phyloP scores from a whole-genome alignment of 2,888 invertebrate genomes.

The Thymelicus sylvestris region DNA sequence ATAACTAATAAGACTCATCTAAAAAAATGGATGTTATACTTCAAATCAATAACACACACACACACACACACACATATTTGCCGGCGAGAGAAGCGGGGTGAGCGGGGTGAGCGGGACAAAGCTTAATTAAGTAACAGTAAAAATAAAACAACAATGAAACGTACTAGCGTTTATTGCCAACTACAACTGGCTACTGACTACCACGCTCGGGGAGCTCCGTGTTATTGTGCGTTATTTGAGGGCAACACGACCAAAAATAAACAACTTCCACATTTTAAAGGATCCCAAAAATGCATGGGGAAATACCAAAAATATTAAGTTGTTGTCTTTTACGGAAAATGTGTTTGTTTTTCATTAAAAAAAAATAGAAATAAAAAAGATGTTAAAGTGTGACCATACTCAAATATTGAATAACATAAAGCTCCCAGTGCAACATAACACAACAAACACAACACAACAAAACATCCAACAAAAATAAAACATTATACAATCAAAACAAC shows the following conservation, averaged over 20 bases:
- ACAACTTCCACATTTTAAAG: no score
- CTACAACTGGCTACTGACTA: background rate
- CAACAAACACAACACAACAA: constrained; percentile 27
- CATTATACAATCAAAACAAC: background rate
- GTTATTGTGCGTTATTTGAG: no score
- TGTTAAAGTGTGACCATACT: no score
- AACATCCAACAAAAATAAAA: constrained; percentile 37
- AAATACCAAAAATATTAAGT: no score
- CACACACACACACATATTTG: no score
- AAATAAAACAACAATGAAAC: constrained; percentile 41
- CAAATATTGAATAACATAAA: constrained; percentile 18
- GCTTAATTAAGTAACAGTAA: constrained; percentile 5
- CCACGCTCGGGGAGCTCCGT: background rate
- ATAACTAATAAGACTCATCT: no score
- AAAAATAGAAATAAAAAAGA: no score
- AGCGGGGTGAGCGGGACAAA: constrained; percentile 39
- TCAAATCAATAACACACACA: constrained; percentile 1
- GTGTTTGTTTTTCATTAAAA: no score
- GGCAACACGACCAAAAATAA: no score
- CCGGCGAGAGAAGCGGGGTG: constrained; percentile 40
- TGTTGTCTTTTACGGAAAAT: no score
- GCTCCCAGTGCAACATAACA: constrained; percentile 13
- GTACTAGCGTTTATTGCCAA: constrained; percentile 33
- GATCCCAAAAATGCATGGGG: no score
- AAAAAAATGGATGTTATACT: no score